Evolutionary conservation across 2,888 invertebrate genomes (phyloP).

Genomic region (Leptopterna dolabrata): DNA sequence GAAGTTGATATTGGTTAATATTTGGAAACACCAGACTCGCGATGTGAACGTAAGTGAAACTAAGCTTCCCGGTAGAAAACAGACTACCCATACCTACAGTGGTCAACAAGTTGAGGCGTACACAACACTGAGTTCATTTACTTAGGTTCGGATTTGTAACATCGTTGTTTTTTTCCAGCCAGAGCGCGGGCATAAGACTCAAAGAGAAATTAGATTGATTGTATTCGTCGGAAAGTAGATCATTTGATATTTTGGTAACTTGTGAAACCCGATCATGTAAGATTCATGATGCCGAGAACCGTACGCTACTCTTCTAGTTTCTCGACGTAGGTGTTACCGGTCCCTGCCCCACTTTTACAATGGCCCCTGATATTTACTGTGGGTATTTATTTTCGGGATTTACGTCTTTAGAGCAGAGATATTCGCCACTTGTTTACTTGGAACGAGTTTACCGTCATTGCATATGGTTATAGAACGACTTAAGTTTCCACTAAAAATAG

Average conservation of each 20-base stretch:
- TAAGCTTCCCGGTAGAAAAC: too few species aligned
- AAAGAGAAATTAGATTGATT: slow-evolving; percentile 13
- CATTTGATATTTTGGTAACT: slow-evolving; percentile 23
- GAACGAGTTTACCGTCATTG: not conserved
- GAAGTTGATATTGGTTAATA: too few species aligned
- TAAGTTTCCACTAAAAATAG: not conserved
- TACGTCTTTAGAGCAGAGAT: not conserved
- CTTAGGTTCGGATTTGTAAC: not conserved
- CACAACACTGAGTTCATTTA: not conserved
- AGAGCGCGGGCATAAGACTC: not conserved
- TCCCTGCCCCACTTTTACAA: not conserved
- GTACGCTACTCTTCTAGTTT: not conserved
- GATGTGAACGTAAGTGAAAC: too few species aligned
- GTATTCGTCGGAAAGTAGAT: slow-evolving; percentile 18
- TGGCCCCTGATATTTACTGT: not conserved
- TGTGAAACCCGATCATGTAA: slow-evolving; percentile 19
- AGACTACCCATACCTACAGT: not conserved
- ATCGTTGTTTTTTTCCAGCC: not conserved
- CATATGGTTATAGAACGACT: not conserved
- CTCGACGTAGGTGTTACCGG: not conserved
- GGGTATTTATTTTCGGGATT: not conserved
- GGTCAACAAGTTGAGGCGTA: not conserved
- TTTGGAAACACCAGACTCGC: too few species aligned
- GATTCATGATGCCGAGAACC: slow-evolving; percentile 14
- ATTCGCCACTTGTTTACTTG: not conserved